Evolutionary conservation across 2,797 vertebrate species (phyloP).

Genomic region (Esox lucius): DNA sequence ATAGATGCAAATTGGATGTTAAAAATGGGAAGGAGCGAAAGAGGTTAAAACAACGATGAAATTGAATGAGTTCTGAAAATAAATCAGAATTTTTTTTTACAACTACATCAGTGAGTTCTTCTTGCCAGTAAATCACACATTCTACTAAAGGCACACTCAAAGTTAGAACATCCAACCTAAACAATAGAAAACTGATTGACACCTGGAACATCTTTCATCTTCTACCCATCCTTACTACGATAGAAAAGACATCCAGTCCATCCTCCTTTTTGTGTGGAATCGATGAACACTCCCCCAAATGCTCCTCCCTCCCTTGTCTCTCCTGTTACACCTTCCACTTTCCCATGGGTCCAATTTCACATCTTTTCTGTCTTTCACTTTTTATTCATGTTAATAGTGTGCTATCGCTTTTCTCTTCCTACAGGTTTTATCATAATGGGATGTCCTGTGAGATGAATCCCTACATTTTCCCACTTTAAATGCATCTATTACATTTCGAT

Average conservation of each 20-base stretch:
- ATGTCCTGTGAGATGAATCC: too few species aligned
- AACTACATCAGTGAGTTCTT: not conserved
- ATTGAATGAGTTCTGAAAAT: too few species aligned
- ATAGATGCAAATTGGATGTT: too few species aligned
- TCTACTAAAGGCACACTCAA: too few species aligned
- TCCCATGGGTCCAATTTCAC: constrained; percentile 58
- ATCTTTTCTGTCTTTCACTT: constrained; percentile 9
- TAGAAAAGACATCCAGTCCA: constrained; percentile 33
- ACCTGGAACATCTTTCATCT: constrained; percentile 32
- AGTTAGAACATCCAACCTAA: too few species aligned
- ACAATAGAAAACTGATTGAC: not conserved
- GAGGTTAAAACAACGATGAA: too few species aligned
- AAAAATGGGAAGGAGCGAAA: too few species aligned
- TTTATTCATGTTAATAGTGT: not conserved
- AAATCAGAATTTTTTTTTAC: too few species aligned
- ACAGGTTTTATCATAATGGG: too few species aligned
- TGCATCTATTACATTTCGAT: not conserved
- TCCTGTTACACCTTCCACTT: constrained; percentile 19
- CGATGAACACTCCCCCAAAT: constrained; percentile 60
- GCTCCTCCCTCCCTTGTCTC: constrained; percentile 31
- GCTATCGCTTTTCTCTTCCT: too few species aligned
- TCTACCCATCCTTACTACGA: constrained; percentile 32
- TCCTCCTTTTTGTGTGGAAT: constrained; percentile 57
- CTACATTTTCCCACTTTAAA: too few species aligned
- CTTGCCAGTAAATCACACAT: not conserved